Evolutionary conservation across 2,797 vertebrate species (phyloP).

Genomic region (Pangasius krempfi): DNA sequence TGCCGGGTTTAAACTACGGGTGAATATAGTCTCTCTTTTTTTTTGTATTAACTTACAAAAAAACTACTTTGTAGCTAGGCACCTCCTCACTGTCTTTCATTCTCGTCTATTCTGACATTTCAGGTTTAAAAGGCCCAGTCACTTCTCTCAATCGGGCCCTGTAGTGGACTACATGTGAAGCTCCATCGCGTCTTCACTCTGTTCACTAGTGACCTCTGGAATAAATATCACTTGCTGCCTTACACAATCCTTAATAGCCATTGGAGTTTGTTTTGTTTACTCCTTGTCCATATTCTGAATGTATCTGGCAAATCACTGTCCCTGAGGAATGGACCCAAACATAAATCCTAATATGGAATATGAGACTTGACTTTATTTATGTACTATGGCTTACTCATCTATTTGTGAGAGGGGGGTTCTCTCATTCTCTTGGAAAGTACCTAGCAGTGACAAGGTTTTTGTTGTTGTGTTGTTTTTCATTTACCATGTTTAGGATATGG

Average conservation of each 20-base stretch:
- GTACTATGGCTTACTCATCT: slow-evolving; percentile 19
- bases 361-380: slow-evolving; percentile 13
- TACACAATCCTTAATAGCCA: not conserved
- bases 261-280: not conserved
- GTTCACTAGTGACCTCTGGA: not conserved
- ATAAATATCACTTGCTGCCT: not conserved
- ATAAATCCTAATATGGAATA: slow-evolving; percentile 42
- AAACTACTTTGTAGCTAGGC: not conserved
- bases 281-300: slow-evolving; percentile 23
- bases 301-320: slow-evolving; percentile 26
- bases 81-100: slow-evolving; percentile 46
- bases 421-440: slow-evolving; percentile 26
- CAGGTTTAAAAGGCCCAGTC: not conserved
- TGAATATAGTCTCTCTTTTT: slow-evolving; percentile 55
- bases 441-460: not conserved
- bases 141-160: not conserved
- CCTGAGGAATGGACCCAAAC: slow-evolving; percentile 13
- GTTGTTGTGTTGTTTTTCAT: not conserved
- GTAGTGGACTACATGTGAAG: not conserved
- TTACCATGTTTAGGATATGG: not conserved
- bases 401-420: slow-evolving; percentile 11
- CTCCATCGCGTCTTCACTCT: not conserved
- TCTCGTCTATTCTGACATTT: not conserved
- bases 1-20: slow-evolving; percentile 21
- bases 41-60: not conserved